A percentile compares a stretch with the other conserved stretches of the same genome.
Evolutionary conservation across 2,113 vertebrate species (phyloP).

Genomic region (Marmota flaviventris): DNA sequence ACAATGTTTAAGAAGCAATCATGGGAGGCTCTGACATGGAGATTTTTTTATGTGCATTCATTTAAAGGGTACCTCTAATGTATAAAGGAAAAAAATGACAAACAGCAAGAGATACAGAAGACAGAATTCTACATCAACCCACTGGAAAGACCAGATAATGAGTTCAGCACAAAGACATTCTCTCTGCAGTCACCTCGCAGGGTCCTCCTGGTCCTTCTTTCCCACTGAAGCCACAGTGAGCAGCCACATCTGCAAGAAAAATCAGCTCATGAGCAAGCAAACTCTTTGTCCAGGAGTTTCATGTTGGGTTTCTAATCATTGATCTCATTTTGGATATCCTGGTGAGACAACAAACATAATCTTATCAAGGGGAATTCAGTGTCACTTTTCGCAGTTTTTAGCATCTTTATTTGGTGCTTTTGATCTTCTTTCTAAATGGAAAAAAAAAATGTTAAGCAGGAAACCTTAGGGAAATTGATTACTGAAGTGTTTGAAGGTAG

Average conservation of each 20-base stretch:
- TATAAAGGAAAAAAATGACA: not conserved
- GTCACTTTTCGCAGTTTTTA: not conserved
- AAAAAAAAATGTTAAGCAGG: not conserved
- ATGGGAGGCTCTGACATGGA: not conserved
- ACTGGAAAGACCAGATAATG: not conserved
- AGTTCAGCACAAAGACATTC: not conserved
- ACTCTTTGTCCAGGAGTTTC: not conserved
- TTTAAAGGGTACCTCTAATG: not conserved
- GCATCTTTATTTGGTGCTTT: not conserved
- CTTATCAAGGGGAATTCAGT: not conserved
- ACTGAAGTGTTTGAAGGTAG: slow-evolving; percentile 35
- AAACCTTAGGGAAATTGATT: slow-evolving; percentile 27
- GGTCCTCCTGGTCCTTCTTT: not conserved
- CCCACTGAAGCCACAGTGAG: not conserved
- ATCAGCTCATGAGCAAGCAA: not conserved
- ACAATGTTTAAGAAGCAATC: not conserved
- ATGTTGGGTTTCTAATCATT: not conserved
- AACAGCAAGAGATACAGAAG: not conserved
- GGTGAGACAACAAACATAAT: not conserved
- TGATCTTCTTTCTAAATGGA: slow-evolving; percentile 5
- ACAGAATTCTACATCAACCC: not conserved
- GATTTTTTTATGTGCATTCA: not conserved
- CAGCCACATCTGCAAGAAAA: not conserved
- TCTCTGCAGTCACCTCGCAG: not conserved
- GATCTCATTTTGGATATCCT: slow-evolving; percentile 3